Conservation (phyloP, 2,113 vertebrate species). For the Bubalus kerabau region DNA sequence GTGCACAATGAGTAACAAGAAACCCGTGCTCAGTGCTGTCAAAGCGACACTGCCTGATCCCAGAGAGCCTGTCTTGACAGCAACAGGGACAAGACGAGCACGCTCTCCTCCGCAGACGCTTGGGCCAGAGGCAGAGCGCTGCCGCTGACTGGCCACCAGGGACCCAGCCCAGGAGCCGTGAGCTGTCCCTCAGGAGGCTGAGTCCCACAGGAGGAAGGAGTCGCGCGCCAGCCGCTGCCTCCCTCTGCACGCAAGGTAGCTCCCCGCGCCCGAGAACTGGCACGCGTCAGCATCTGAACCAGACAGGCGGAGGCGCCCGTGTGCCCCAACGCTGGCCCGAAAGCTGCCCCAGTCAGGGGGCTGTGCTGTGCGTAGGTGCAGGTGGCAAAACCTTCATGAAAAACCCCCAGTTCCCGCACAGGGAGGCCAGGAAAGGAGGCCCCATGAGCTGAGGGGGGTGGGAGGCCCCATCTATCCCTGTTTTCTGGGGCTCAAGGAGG, state of each 20-base stretch:
- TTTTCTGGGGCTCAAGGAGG: not conserved
- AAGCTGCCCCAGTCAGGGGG: not conserved
- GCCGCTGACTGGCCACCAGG: rapidly evolving
- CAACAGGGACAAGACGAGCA: not conserved
- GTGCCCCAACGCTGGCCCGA: not conserved
- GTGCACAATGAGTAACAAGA: not conserved
- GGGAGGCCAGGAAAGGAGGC: not conserved
- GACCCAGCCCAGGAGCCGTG: not conserved
- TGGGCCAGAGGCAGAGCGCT: rapidly evolving
- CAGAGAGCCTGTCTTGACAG: not conserved
- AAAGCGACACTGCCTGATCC: not conserved
- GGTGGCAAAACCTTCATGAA: too few species aligned
- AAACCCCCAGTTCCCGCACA: not conserved
- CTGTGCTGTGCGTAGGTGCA: not conserved
- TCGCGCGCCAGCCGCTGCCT: rapidly evolving
- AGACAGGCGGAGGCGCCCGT: rapidly evolving
- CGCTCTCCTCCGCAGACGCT: rapidly evolving
- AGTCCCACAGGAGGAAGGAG: not conserved
- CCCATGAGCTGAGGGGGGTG: not conserved
- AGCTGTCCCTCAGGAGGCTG: not conserved
- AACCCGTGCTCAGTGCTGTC: not conserved
- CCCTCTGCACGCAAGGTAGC: too few species aligned
- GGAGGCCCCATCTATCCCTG: not conserved
- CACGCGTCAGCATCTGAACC: not conserved
- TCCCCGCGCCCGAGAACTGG: not conserved